Conservation (phyloP, 2,797 vertebrate genomes). For the Alauda arvensis region DNA sequence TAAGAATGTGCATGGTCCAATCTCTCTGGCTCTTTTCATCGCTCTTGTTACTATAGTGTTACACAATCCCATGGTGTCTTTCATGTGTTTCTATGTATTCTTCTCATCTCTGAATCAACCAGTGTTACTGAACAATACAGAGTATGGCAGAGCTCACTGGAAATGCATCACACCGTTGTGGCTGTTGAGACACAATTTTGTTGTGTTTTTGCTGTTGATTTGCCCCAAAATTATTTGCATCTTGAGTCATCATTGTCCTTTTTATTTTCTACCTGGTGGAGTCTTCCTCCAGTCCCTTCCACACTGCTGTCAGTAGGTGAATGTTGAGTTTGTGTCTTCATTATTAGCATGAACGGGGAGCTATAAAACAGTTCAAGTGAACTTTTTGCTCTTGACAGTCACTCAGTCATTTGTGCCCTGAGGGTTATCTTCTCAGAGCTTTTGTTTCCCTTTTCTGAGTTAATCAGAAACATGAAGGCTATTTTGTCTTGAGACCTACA, state of each 20-base stretch:
- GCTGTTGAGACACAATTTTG: background rate
- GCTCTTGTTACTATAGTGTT: background rate
- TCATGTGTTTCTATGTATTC: background rate
- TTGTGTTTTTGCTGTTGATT: too few species aligned
- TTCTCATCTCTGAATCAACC: background rate
- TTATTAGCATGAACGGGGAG: background rate
- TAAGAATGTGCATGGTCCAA: background rate
- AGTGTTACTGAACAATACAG: background rate
- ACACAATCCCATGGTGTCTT: background rate
- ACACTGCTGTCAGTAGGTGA: background rate
- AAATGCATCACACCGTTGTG: background rate
- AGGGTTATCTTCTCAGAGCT: constrained; percentile 4
- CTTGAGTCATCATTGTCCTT: background rate
- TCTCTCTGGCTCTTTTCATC: background rate
- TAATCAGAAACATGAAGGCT: constrained; percentile 31
- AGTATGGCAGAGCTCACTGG: background rate
- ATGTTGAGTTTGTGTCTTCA: background rate
- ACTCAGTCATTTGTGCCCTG: background rate
- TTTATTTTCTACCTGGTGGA: background rate
- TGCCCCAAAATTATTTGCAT: background rate
- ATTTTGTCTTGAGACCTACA: constrained; percentile 7
- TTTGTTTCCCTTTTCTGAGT: constrained; percentile 29
- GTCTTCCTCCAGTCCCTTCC: background rate
- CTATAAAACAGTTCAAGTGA: constrained; percentile 7
- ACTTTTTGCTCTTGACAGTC: constrained; percentile 12